phyloP scores from a whole-genome alignment of 2,113 vertebrate genomes.

The Turdus rufiventris region DNA sequence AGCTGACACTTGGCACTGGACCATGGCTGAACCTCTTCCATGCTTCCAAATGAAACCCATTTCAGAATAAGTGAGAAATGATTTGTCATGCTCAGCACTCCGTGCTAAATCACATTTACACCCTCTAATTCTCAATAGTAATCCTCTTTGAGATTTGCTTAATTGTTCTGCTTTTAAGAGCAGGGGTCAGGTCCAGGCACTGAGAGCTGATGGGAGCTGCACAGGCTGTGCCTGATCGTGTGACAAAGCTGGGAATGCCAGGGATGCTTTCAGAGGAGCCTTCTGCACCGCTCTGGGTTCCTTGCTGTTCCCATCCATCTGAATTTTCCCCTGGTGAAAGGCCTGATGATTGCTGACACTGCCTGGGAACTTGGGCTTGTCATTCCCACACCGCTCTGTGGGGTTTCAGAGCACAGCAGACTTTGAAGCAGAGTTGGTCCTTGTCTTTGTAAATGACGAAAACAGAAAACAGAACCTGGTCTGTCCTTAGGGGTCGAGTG shows the following conservation, averaged over 20 bases:
- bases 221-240: no score
- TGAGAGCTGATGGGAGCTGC: neutral
- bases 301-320: neutral
- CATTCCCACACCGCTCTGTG: neutral
- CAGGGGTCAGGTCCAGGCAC: neutral
- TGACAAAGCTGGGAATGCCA: neutral
- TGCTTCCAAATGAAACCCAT: neutral
- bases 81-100: slow-evolving; percentile 36
- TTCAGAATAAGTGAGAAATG: neutral
- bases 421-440: neutral
- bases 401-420: neutral
- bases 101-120: slow-evolving; percentile 34
- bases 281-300: neutral
- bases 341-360: neutral
- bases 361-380: neutral
- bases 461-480: neutral
- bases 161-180: slow-evolving; percentile 24
- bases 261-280: neutral
- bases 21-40: neutral
- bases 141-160: neutral
- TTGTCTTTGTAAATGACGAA: neutral
- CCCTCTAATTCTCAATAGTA: slow-evolving; percentile 17
- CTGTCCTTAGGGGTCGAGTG: neutral
- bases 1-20: neutral
- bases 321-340: neutral